Base-by-base conservation (phyloP, 2,888 invertebrate genomes). In the Aproaerema taeniolella region DNA sequence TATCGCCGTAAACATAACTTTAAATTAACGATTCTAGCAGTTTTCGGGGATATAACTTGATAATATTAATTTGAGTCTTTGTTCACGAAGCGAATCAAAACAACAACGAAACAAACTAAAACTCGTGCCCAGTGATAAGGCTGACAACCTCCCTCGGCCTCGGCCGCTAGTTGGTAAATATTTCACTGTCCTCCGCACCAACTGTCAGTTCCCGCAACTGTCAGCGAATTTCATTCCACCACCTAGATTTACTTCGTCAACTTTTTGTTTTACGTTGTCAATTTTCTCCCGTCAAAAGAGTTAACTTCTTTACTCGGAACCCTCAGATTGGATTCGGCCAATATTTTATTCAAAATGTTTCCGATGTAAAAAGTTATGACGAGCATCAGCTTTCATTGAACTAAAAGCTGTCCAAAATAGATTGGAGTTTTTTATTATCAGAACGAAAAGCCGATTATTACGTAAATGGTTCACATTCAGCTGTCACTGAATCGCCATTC, bases 391-490 rank as follows among this genome's bases (percentile, higher is more conserved):
- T 34, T 25, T 24, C 32, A 17, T 25, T 9, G 9, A 7, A 6
- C 20, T 4, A 7, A 6, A 20, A 28, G 28, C 28, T 10, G 28
- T 28, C 28, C 34, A 11, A 9, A 34, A 25, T 25, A 34, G 25
- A 34, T 34, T 24, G 34, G 14, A 17, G 5, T 14, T 16, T 32
- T 32, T 32, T 14, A 32, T 32, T 14, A 8, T 32, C n/a, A n/a
- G 32, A 32, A 20, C 17, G 32, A 32, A 16, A 32, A 32, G 32
- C 32, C 32, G 32, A 32, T 32, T 32, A 32, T 32, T 32, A 7
- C 32, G 17, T 13, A 10, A 17, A 16, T 7, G n/a, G 11, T 32
- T 32, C 20, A 7, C 7, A 20, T 20, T 20, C 20, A 20, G 20
- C 7, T 6, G 20, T 20, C 20, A 20, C 5, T 20, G 20, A 7